Base-by-base conservation (phyloP, 1,140 invertebrate genomes). In the Sesamia nonagrioides region DNA sequence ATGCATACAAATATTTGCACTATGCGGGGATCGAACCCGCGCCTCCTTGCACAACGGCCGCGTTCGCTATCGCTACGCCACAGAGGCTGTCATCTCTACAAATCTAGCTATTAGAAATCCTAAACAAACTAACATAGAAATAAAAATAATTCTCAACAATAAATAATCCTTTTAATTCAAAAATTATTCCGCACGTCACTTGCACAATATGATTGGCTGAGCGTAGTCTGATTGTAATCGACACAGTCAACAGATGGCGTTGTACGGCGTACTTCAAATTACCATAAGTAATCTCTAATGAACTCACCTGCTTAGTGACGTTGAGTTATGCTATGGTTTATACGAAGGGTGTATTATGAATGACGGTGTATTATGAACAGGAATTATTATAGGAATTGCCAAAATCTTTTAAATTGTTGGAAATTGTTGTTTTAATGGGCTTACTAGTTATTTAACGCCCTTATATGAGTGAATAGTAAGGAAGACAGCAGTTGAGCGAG, bases 221-320 rank as follows among this genome's bases (percentile, higher is more conserved):
- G 48, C 66, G 21, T 69, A 18, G 13, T 33, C 58, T 11, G 73
- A 83, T 85, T 75, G 69, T 73, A 74, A 82, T 81, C 78, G 84
- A 85, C 84, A 72, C 35, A 35, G 11, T 33, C 80, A 77, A 81
- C 84, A 86, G 84, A 86, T 84, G 84, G 84, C 80, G 80, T 72
- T 79, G 72, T 48, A 11, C 9, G 11, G 3, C 6, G 21, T 9
- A 73, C 18, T 21, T 52, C 80, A 82, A 86, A 86, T 84, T 81
- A 84, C 77, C 82, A 82, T 82, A 72, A 78, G 77, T 86, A 83
- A 86, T 86, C 84, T 82, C 54, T 86, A 86, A 86, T 84, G 77
- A 81, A 74, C 79, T 86, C 84, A 86, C 84, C 84, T 86, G 84
- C 74, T 82, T 42, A 75, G 72, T 79, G 80, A 84, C 83, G 71